A percentile compares a stretch with the other conserved stretches of the same genome.
phyloP scores from a whole-genome alignment of 2,113 vertebrate species.

The Ancistrus triradiatus region DNA sequence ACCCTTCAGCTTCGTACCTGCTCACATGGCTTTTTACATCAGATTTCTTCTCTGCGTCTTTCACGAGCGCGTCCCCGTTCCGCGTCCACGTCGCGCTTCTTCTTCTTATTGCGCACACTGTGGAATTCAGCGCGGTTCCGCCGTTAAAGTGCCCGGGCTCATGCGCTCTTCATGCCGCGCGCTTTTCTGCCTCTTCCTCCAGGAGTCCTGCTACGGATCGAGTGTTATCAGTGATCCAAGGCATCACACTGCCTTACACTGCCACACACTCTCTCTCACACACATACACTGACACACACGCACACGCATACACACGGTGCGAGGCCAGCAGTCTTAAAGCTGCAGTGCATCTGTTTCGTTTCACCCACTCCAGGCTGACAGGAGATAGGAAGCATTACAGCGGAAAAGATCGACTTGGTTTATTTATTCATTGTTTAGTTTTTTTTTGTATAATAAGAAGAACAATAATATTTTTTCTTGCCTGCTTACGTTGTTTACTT shows the following conservation, averaged over 20 bases:
- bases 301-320: constrained; percentile 15
- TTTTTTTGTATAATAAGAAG: too few relatives aligned
- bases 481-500: too few relatives aligned
- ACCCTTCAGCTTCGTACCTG: constrained; percentile 8
- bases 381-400: too few relatives aligned
- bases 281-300: neutral
- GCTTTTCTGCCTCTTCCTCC: neutral
- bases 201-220: constrained; percentile 9
- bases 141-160: neutral
- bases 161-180: neutral
- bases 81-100: constrained; percentile 8
- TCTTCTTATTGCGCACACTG: neutral
- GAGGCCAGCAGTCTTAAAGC: constrained; percentile 40
- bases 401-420: too few relatives aligned
- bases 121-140: neutral
- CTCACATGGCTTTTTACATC: constrained; percentile 2
- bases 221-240: constrained; percentile 15
- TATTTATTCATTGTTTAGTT: too few relatives aligned
- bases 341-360: constrained; percentile 23
- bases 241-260: constrained; percentile 18
- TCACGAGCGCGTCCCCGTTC: constrained; percentile 13
- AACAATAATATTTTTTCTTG: too few relatives aligned
- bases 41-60: constrained; percentile 11
- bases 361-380: neutral
- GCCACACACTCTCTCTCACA: neutral